Conservation (phyloP, 2,888 invertebrate species). For the Coenonympha arcania region DNA sequence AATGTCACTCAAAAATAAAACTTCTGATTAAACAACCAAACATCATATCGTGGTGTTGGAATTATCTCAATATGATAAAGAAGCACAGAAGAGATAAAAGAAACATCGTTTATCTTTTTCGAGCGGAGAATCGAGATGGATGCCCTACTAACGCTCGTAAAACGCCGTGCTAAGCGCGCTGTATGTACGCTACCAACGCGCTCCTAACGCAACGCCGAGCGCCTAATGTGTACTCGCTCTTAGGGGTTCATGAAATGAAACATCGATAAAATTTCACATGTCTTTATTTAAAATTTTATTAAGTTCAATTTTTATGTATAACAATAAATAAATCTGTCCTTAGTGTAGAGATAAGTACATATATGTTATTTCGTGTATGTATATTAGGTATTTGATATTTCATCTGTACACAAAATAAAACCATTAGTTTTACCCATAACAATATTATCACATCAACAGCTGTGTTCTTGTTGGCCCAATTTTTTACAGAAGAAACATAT, state of each 20-base stretch:
- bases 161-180: too few species aligned
- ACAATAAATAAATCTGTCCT: constrained; percentile 70
- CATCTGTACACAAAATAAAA: constrained; percentile 67
- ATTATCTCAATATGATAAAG: too few species aligned
- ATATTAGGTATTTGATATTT: constrained; percentile 50
- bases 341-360: constrained; percentile 57
- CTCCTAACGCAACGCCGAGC: too few species aligned
- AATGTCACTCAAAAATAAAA: too few species aligned
- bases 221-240: too few species aligned
- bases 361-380: constrained; percentile 42
- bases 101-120: too few species aligned
- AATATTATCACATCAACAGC: constrained; percentile 67
- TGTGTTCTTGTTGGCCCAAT: constrained; percentile 65
- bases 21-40: too few species aligned
- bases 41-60: too few species aligned
- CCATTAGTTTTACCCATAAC: constrained; percentile 57
- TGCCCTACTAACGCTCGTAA: too few species aligned
- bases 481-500: constrained; percentile 50
- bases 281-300: constrained; percentile 71
- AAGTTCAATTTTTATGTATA: constrained; percentile 63
- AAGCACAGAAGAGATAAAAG: too few species aligned
- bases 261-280: constrained; percentile 27
- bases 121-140: too few species aligned
- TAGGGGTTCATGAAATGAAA: constrained; percentile 10
- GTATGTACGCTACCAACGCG: too few species aligned